Evolutionary conservation across 2,888 invertebrate species (phyloP), one percentile per base, ranked within the genome.

Genomic region (Dynastes tityus): DNA sequence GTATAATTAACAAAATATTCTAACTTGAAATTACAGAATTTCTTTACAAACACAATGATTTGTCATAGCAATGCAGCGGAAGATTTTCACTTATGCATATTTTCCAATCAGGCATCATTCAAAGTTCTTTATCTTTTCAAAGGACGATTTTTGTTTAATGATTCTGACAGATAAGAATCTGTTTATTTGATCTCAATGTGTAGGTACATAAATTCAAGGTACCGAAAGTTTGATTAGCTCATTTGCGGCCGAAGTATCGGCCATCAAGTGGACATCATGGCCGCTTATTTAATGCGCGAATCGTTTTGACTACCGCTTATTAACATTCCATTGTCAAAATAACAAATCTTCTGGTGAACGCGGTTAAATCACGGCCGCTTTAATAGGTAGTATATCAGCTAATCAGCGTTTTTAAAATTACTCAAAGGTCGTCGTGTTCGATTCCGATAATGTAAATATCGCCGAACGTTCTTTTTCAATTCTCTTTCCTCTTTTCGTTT

Each of bases 341-440:
- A 55, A 71, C 55, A 71, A 71, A 55, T 71, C 71, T 29, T 6
- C 55, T 37, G 16, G 71, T 32, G 71, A 55, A 53, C 32, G 55
- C 71, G 53, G 55, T 55, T 53, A 71, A 71, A 71, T 71, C 70
- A 71, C 70, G 32, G 55, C 55, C 32, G 55, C 51, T 55, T 71
- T 71, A 55, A 55, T 32, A 53, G 71, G 71, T 71, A 32, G 32
- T 71, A 71, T 37, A 55, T 71, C 71, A 16, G 55, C 32, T 71
- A 71, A 71, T 71, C 71, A 55, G 71, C 53, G 37, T 71, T 71
- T 71, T 71, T 71, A 37, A 71, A 71, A 71, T 71, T 71, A 55
- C 37, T 71, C 37, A 27, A 71, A 53, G 55, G 53, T 71, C 71
- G 55, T 11, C 53, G 27, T 49, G 29, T 71, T 55, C 71, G 71